A percentile compares a stretch with the other conserved stretches of the same genome.
Conservation (phyloP, 1,140 invertebrate species). For the Heliconius himera region DNA sequence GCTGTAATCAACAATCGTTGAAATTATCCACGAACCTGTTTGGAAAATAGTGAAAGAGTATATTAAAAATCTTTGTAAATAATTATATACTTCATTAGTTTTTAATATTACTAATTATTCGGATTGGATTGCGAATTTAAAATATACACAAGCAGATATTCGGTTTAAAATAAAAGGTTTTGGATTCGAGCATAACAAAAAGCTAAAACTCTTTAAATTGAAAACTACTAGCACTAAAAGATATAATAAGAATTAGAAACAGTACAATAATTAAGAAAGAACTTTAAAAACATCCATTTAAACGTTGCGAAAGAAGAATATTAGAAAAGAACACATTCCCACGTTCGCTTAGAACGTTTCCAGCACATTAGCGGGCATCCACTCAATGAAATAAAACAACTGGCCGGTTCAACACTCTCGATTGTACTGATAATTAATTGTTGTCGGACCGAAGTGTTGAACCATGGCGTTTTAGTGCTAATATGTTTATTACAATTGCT, state of each 20-base stretch:
- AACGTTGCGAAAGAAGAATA: neutral
- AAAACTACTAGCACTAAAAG: neutral
- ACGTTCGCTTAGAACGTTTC: conserved; percentile 1
- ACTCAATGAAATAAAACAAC: conserved; percentile 22
- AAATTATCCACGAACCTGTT: neutral
- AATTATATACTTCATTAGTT: too few species aligned
- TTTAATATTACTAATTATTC: too few species aligned
- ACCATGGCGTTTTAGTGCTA: neutral
- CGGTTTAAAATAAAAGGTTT: too few species aligned
- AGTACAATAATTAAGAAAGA: neutral
- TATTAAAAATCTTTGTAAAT: too few species aligned
- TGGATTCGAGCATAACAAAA: too few species aligned
- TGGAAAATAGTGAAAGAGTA: neutral
- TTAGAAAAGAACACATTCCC: conserved; percentile 12
- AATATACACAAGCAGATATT: too few species aligned
- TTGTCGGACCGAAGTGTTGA: neutral
- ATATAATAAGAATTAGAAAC: neutral
- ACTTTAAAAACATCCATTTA: neutral
- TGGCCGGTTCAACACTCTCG: conserved; percentile 10
- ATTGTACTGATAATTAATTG: conserved; percentile 9
- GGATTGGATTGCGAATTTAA: too few species aligned
- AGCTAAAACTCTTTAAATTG: too few species aligned
- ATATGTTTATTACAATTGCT: neutral
- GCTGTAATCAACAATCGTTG: neutral
- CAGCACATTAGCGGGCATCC: conserved; percentile 1